These are phyloP conservation scores for Lapara coniferarum DNA, from an alignment of 2,888 invertebrate genomes.

Conservation along the genomic window DNA sequence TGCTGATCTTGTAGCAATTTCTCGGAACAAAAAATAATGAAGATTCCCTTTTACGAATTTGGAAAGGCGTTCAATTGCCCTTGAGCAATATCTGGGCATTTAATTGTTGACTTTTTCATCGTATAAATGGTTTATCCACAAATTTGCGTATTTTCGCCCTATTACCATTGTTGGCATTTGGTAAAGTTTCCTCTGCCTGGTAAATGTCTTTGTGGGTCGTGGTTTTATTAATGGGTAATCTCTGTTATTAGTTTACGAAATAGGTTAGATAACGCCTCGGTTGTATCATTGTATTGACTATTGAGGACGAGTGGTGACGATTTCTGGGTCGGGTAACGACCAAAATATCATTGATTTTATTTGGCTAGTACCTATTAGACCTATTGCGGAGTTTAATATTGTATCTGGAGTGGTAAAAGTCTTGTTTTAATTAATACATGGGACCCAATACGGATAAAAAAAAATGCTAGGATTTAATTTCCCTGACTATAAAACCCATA, in stretches of 20 bases:
- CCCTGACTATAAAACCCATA: neutral
- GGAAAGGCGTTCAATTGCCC: neutral
- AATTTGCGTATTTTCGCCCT: conserved; percentile 1
- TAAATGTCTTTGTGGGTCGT: too few species aligned
- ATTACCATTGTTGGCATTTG: neutral
- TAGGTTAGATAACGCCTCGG: too few species aligned
- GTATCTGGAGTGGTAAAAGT: neutral
- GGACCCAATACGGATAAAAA: too few species aligned
- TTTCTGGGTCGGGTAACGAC: too few species aligned
- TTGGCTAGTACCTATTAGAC: too few species aligned
- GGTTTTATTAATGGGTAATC: too few species aligned
- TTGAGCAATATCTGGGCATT: neutral
- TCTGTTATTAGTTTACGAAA: too few species aligned
- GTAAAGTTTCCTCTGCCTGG: neutral
- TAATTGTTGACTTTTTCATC: conserved; percentile 2
- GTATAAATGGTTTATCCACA: neutral
- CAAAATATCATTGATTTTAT: too few species aligned
- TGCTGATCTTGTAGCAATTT: neutral
- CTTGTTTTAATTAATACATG: too few species aligned
- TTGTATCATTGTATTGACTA: too few species aligned
- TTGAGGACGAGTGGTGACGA: too few species aligned
- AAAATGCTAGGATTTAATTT: too few species aligned
- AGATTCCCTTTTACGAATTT: neutral
- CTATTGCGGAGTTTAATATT: neutral
- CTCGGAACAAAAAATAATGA: neutral